These are phyloP conservation scores for Hipparchia semele DNA, from an alignment of 2,888 invertebrate species.

Conservation along the genomic window DNA sequence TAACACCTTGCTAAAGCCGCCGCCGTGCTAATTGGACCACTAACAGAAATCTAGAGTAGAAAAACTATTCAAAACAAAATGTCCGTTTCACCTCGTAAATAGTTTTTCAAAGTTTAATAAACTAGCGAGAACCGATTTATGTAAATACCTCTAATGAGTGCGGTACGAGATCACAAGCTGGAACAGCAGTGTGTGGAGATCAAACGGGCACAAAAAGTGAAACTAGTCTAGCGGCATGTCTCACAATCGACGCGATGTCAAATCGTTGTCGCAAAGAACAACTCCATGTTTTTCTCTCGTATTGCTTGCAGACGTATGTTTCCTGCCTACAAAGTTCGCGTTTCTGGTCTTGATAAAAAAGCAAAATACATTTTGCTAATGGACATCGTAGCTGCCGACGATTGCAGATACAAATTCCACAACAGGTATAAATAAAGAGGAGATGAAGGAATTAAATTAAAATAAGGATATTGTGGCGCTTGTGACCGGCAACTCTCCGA, in stretches of 20 bases:
- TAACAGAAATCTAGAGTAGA: constrained; percentile 39
- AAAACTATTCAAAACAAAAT: constrained; percentile 41
- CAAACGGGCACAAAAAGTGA: constrained; percentile 65
- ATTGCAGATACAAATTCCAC: constrained; percentile 97
- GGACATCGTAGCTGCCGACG: constrained; percentile 98
- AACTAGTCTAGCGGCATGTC: constrained; percentile 74
- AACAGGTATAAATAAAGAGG: constrained; percentile 88
- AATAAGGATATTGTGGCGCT: constrained; percentile 65
- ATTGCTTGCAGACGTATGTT: constrained; percentile 96
- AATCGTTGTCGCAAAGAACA: constrained; percentile 78
- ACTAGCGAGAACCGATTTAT: constrained; percentile 31
- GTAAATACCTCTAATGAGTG: constrained; percentile 57
- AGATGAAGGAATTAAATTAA: constrained; percentile 76
- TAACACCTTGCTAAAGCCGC: constrained; percentile 60
- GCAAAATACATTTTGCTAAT: constrained; percentile 98
- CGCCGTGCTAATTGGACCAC: constrained; percentile 50
- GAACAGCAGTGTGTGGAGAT: constrained; percentile 61
- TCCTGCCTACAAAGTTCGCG: constrained; percentile 98
- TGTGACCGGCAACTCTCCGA: constrained; percentile 48
- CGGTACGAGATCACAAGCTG: constrained; percentile 77
- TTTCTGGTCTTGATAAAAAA: constrained; percentile 98
- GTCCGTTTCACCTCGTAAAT: constrained; percentile 38
- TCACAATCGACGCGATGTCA: constrained; percentile 80
- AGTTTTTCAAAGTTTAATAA: constrained; percentile 4
- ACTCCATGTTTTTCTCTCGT: constrained; percentile 81